phyloP scores from a whole-genome alignment of 1,140 invertebrate genomes.

The Euschistus heros region DNA sequence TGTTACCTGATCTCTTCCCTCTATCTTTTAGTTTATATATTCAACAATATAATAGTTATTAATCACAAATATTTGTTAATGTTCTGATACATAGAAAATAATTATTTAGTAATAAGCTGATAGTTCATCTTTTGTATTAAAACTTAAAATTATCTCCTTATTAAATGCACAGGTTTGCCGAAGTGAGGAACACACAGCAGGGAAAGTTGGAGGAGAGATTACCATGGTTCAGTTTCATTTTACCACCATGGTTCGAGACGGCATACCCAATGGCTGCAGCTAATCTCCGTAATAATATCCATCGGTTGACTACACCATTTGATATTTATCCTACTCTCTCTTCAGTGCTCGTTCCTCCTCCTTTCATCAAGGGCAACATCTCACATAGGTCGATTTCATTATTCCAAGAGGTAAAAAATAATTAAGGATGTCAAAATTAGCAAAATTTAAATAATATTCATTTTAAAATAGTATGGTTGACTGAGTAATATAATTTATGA shows the following conservation, averaged over 20 bases:
- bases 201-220: conserved; percentile 82
- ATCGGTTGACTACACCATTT: conserved; percentile 67
- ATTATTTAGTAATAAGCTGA: neutral
- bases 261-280: conserved; percentile 44
- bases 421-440: too few relatives aligned
- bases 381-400: conserved; percentile 53
- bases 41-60: neutral
- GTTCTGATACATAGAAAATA: neutral
- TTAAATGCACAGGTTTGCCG: conserved; percentile 50
- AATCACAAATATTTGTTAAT: conserved; percentile 10
- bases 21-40: too few relatives aligned
- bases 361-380: conserved; percentile 40
- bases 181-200: conserved; percentile 71
- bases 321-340: conserved; percentile 64
- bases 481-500: too few relatives aligned
- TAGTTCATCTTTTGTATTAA: neutral
- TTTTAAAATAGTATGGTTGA: too few relatives aligned
- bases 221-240: conserved; percentile 68
- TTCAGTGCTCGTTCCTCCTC: conserved; percentile 46
- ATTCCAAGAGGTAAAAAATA: conserved; percentile 50
- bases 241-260: conserved; percentile 56
- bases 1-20: too few relatives aligned
- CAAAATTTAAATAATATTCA: too few relatives aligned
- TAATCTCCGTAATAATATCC: conserved; percentile 55
- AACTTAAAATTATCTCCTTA: conserved; percentile 13